These are phyloP conservation scores for Himantopus leucocephalus DNA, from an alignment of 2,113 vertebrate species.

Conservation along the genomic window DNA sequence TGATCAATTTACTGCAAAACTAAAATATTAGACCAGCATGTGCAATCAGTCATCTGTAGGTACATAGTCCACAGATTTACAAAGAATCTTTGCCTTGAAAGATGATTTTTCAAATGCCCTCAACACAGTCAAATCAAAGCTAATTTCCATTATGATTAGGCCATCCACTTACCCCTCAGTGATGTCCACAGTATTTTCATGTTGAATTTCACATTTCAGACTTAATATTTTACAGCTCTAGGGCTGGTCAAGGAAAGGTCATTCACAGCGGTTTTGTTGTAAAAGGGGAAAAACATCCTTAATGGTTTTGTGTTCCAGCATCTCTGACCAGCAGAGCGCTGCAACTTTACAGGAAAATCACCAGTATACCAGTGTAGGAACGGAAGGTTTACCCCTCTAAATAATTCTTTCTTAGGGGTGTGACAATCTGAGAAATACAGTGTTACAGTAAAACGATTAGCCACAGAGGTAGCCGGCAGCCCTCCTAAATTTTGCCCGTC, in stretches of 20 bases:
- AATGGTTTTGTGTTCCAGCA: neutral
- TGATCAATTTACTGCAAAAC: neutral
- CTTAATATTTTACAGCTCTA: neutral
- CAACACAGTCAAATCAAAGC: neutral
- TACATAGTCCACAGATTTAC: neutral
- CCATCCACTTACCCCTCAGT: neutral
- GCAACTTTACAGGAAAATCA: neutral
- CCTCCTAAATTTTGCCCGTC: neutral
- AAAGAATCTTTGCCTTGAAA: neutral
- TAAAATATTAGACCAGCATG: neutral
- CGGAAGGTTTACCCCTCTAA: neutral
- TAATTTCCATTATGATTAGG: neutral
- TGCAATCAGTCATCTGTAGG: neutral
- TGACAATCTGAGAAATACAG: neutral
- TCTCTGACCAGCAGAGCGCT: neutral
- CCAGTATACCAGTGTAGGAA: neutral
- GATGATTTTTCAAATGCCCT: neutral
- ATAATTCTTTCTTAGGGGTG: neutral
- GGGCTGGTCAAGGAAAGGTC: neutral
- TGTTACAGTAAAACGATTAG: neutral
- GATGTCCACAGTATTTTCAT: neutral
- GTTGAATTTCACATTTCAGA: constrained; percentile 21
- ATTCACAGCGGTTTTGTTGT: neutral
- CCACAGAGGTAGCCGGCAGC: neutral
- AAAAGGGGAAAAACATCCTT: neutral